phyloP scores from a whole-genome alignment of 2,113 vertebrate genomes.

The Falco punctatus region DNA sequence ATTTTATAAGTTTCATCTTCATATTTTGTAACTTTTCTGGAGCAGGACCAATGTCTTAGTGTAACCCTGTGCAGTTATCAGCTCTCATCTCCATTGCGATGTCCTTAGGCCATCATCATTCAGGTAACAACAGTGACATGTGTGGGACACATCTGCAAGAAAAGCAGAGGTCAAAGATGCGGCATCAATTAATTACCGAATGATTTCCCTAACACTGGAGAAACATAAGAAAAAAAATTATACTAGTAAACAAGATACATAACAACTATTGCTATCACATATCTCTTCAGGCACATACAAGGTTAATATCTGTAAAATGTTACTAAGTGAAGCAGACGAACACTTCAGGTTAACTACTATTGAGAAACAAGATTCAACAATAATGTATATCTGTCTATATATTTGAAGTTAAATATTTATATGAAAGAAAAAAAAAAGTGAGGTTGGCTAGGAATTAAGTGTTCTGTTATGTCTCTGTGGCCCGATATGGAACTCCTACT shows the following conservation, averaged over 20 bases:
- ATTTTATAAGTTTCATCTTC: background rate
- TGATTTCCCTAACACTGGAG: background rate
- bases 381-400: background rate
- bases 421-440: background rate
- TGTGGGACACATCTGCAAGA: background rate
- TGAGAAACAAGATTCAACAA: background rate
- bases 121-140: background rate
- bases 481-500: accelerated
- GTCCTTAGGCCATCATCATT: background rate
- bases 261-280: background rate
- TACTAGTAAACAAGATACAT: background rate
- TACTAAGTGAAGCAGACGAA: background rate
- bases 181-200: background rate
- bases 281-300: background rate
- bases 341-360: background rate
- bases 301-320: background rate
- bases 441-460: background rate
- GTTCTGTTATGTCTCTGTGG: background rate
- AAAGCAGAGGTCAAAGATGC: background rate
- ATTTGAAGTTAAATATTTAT: background rate
- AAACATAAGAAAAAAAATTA: background rate
- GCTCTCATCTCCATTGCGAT: background rate
- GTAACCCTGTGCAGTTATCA: background rate
- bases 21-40: background rate
- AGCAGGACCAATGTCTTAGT: background rate